These are phyloP conservation scores for Rallus crepitans DNA, from an alignment of 2,797 vertebrate species.

Conservation along the genomic window DNA sequence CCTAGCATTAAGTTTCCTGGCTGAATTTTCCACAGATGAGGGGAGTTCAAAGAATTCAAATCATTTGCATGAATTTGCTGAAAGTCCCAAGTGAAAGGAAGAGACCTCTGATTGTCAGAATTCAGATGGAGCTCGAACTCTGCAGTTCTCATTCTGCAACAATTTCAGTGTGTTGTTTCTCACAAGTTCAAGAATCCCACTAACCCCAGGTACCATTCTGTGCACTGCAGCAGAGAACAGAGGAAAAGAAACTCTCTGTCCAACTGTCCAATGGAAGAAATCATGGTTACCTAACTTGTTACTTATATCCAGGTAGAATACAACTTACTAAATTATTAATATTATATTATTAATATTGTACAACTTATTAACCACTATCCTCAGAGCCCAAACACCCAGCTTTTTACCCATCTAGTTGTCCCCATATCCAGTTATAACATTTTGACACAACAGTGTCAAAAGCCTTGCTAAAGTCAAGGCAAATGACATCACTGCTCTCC, in stretches of 20 bases:
- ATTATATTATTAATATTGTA: background rate
- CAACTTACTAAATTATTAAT: background rate
- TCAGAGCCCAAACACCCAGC: accelerated
- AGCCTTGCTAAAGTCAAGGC: background rate
- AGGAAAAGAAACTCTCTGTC: background rate
- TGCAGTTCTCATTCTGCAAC: background rate
- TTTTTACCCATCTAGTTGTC: background rate
- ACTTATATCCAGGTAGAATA: background rate
- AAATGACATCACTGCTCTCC: background rate
- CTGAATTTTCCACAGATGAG: background rate
- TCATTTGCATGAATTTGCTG: background rate
- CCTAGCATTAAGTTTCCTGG: background rate
- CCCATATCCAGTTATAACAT: background rate
- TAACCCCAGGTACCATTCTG: background rate
- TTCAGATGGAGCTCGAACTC: background rate
- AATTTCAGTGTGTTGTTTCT: background rate
- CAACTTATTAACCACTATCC: background rate
- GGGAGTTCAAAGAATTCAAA: background rate
- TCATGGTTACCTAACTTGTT: background rate
- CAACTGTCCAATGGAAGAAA: background rate
- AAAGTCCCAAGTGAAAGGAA: background rate
- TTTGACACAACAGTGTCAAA: background rate
- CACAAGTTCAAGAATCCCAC: background rate
- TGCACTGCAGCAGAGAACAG: background rate
- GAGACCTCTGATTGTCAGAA: background rate